These are phyloP conservation scores for Atherinosoma microstoma DNA, from an alignment of 2,797 vertebrate species.

Conservation along the genomic window DNA sequence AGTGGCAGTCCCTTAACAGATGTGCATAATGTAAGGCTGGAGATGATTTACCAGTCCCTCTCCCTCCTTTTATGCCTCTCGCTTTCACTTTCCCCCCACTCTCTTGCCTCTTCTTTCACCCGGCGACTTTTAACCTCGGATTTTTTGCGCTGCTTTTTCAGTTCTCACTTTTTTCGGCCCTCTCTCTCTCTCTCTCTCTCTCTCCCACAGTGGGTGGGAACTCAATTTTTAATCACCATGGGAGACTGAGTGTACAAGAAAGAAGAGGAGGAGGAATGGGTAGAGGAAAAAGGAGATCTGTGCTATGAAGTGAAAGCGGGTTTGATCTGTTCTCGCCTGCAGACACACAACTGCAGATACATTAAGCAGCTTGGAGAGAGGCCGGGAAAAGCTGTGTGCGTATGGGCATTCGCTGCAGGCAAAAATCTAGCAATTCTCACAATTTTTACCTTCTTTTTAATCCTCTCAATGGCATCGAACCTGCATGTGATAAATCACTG, in stretches of 20 bases:
- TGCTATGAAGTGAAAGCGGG: conserved; percentile 24
- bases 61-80: not conserved
- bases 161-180: conserved; percentile 10
- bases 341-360: conserved; percentile 33
- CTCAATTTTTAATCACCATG: conserved; percentile 68
- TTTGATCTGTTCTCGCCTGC: conserved; percentile 31
- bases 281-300: conserved; percentile 18
- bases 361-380: conserved; percentile 23
- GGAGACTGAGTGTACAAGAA: conserved; percentile 52
- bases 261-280: conserved; percentile 7
- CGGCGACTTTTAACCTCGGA: conserved; percentile 14
- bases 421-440: conserved; percentile 11
- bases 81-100: conserved; percentile 7
- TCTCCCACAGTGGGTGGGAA: conserved; percentile 54
- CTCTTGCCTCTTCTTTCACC: conserved; percentile 18
- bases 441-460: conserved; percentile 7
- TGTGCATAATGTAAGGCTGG: conserved; percentile 24
- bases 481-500: conserved; percentile 3
- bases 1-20: conserved; percentile 30
- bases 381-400: conserved; percentile 15
- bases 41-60: conserved; percentile 19
- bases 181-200: conserved; percentile 4
- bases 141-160: conserved; percentile 28
- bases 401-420: not conserved
- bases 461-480: conserved; percentile 15